A percentile compares a stretch with the other conserved stretches of the same genome.
Evolutionary conservation across 2,797 vertebrate genomes (phyloP).

Genomic region (Picus viridis): DNA sequence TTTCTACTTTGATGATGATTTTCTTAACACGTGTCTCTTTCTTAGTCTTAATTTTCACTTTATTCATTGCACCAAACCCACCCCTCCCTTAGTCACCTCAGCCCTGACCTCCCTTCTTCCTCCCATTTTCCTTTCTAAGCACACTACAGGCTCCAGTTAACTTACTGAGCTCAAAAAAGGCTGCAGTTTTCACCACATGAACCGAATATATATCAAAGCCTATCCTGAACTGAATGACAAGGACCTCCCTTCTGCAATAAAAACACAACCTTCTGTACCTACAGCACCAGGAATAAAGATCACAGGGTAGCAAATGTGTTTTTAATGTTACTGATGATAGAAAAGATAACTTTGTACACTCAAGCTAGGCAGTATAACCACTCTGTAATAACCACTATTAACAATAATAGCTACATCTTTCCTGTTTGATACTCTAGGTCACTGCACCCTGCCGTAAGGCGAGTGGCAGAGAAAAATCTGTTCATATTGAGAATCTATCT

Average conservation of each 20-base stretch:
- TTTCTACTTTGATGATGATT: neutral
- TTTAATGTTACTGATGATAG: neutral
- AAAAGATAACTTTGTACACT: neutral
- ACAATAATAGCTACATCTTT: neutral
- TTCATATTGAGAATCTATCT: neutral
- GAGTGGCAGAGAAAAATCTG: neutral
- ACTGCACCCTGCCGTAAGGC: neutral
- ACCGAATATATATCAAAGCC: neutral
- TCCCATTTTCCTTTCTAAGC: neutral
- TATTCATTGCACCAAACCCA: neutral
- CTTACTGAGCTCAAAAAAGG: neutral
- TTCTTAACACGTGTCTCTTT: neutral
- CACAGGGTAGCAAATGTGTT: neutral
- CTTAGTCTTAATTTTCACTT: neutral
- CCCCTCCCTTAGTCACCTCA: neutral
- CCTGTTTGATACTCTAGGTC: neutral
- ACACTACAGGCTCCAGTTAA: neutral
- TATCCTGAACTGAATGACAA: neutral
- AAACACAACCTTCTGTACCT: neutral
- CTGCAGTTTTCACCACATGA: neutral
- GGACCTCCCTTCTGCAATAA: neutral
- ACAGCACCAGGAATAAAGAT: neutral
- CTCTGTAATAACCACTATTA: neutral
- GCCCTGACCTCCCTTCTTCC: neutral
- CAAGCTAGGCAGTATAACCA: neutral